phyloP scores from a whole-genome alignment of 2,113 vertebrate genomes.

The Zootoca vivipara region DNA sequence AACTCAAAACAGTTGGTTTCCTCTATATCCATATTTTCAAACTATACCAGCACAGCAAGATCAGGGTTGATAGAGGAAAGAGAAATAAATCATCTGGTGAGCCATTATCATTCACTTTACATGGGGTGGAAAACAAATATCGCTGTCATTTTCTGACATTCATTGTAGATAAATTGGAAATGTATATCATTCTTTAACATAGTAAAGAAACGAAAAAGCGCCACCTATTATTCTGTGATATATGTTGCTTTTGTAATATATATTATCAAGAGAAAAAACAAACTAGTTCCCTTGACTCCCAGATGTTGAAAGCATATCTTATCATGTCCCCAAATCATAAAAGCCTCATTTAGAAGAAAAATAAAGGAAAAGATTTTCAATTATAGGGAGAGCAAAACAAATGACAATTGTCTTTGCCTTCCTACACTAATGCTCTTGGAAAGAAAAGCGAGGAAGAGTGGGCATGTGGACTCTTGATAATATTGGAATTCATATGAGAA shows the following conservation, averaged over 20 bases:
- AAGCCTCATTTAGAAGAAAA: slow-evolving; percentile 54
- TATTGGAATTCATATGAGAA: slow-evolving; percentile 41
- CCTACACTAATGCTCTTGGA: slow-evolving; percentile 29
- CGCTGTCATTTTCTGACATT: slow-evolving; percentile 68
- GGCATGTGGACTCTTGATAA: slow-evolving; percentile 31
- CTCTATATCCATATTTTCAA: slow-evolving; percentile 63
- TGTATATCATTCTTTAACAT: slow-evolving; percentile 66
- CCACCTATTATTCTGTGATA: slow-evolving; percentile 47
- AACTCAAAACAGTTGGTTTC: slow-evolving; percentile 53
- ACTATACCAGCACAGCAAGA: slow-evolving; percentile 55
- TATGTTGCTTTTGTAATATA: slow-evolving; percentile 50
- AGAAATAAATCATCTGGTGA: slow-evolving; percentile 70
- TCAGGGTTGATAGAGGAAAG: slow-evolving; percentile 65
- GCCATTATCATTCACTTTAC: slow-evolving; percentile 73
- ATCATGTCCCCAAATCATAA: slow-evolving; percentile 63
- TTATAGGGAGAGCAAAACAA: slow-evolving; percentile 59
- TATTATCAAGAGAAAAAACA: slow-evolving; percentile 59
- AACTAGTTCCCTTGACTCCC: slow-evolving; percentile 38
- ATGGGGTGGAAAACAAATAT: slow-evolving; percentile 66
- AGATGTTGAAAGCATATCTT: slow-evolving; percentile 62
- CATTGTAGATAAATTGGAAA: slow-evolving; percentile 75
- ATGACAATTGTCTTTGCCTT: slow-evolving; percentile 58
- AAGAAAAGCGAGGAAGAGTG: slow-evolving; percentile 23
- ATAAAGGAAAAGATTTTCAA: slow-evolving; percentile 32
- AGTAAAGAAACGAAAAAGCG: slow-evolving; percentile 53